phyloP scores from a whole-genome alignment of 2,113 vertebrate species.

The Ptilonorhynchus violaceus region DNA sequence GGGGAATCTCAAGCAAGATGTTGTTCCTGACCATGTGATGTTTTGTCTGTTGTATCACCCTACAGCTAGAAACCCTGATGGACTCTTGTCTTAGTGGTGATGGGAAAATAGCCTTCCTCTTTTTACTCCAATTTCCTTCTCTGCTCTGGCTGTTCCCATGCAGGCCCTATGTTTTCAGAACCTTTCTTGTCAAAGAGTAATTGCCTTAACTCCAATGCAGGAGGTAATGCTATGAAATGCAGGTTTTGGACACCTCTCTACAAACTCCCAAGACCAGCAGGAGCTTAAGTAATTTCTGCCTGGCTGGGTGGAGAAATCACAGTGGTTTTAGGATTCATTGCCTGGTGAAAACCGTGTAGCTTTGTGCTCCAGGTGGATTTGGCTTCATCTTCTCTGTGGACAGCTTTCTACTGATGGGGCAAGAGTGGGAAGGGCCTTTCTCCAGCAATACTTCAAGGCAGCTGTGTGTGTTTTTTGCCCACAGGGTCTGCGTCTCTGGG shows the following conservation, averaged over 20 bases:
- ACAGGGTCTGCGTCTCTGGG: conserved; percentile 62
- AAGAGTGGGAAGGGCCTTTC: not conserved
- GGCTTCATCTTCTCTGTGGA: not conserved
- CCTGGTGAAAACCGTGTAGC: not conserved
- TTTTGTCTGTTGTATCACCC: not conserved
- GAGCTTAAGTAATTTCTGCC: not conserved
- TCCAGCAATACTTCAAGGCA: not conserved
- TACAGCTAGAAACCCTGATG: not conserved
- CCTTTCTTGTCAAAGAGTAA: not conserved
- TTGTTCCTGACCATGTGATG: not conserved
- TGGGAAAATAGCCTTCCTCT: not conserved
- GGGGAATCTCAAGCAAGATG: not conserved
- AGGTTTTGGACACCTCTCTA: not conserved
- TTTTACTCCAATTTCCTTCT: not conserved
- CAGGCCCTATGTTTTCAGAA: not conserved
- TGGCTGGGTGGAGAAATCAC: not conserved
- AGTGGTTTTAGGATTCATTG: fast-evolving
- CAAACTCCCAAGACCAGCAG: not conserved
- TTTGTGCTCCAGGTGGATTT: not conserved
- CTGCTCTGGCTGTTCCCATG: not conserved
- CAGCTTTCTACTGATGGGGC: not conserved
- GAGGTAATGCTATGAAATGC: not conserved
- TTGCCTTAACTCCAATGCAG: not conserved
- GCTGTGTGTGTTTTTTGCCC: not conserved
- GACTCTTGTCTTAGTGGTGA: not conserved